These are phyloP conservation scores for Crambe crambe DNA, from an alignment of 37 sponge, comb jelly and placozoan species.

Conservation along the genomic window DNA sequence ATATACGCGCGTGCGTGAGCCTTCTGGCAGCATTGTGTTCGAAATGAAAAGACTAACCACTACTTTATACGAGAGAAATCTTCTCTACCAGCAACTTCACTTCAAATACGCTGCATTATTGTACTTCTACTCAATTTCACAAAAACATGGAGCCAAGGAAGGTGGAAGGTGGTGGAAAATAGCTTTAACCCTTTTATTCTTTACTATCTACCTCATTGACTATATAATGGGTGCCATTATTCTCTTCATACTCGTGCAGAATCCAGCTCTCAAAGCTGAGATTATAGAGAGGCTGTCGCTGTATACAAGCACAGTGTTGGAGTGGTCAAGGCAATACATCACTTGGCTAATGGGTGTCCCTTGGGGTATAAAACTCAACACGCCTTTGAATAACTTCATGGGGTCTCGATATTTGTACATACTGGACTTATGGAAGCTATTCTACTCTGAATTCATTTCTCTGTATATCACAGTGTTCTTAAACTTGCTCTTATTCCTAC, in stretches of 20 bases:
- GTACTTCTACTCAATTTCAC: slow-evolving; percentile 1
- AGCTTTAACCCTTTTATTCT: background rate
- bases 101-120: background rate
- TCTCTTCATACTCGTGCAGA: background rate
- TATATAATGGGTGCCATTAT: background rate
- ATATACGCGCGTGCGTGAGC: too few relatives aligned
- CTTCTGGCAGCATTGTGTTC: too few relatives aligned
- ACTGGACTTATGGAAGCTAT: slow-evolving; percentile 35
- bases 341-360: slow-evolving; percentile 80
- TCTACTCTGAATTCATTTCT: slow-evolving; percentile 39
- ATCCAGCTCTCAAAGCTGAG: background rate
- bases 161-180: background rate
- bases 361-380: slow-evolving; percentile 82
- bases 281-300: slow-evolving; percentile 5
- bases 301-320: slow-evolving; percentile 28
- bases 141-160: background rate
- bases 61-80: slow-evolving; percentile 32
- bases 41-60: background rate
- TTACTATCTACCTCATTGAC: slow-evolving; percentile 4
- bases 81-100: slow-evolving; percentile 47
- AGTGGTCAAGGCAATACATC: slow-evolving; percentile 18
- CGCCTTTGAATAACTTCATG: slow-evolving; percentile 56
- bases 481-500: background rate
- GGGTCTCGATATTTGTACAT: slow-evolving; percentile 26
- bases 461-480: slow-evolving; percentile 12